phyloP scores from a whole-genome alignment of 2,797 vertebrate genomes.

The Numenius phaeopus region DNA sequence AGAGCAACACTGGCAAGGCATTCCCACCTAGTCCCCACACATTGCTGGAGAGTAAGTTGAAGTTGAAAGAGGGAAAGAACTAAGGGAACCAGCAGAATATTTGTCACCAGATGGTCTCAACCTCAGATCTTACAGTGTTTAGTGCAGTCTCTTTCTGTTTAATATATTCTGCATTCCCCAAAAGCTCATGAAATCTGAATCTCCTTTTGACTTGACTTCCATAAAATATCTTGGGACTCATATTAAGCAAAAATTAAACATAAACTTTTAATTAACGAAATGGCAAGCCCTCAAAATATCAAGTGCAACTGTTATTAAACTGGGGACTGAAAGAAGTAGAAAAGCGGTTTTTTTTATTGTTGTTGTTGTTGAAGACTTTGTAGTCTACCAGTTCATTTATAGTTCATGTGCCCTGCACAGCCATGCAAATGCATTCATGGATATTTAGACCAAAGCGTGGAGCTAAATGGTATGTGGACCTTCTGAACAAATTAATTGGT shows the following conservation, averaged over 20 bases:
- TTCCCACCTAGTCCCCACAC: not conserved
- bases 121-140: not conserved
- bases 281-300: not conserved
- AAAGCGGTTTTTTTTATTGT: not conserved
- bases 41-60: not conserved
- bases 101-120: not conserved
- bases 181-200: not conserved
- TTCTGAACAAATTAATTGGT: not conserved
- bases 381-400: not conserved
- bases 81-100: not conserved
- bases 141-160: not conserved
- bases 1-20: not conserved
- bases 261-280: constrained; percentile 10
- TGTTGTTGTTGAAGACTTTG: not conserved
- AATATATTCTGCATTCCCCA: not conserved
- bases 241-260: not conserved
- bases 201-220: not conserved
- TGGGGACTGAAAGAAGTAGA: not conserved
- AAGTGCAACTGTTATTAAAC: not conserved
- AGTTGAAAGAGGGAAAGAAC: not conserved
- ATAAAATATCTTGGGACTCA: not conserved
- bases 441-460: not conserved
- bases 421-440: not conserved
- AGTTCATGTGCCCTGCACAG: not conserved
- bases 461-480: not conserved